Evolutionary conservation across 2,888 invertebrate genomes (phyloP).

Genomic region (Thera obeliscata): DNA sequence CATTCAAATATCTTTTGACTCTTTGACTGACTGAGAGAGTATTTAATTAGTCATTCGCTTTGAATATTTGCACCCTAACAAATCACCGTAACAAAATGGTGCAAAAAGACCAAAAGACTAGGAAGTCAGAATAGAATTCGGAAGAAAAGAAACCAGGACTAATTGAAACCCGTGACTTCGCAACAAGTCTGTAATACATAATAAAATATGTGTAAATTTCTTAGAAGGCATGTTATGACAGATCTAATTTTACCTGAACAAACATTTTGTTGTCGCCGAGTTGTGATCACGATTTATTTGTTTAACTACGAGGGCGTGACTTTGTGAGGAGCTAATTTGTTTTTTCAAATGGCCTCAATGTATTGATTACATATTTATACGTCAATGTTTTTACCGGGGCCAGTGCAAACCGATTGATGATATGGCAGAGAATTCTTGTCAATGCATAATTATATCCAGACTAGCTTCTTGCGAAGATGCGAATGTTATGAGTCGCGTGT

Average conservation of each 20-base stretch:
- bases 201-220: constrained; percentile 27
- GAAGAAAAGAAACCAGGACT: neutral
- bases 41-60: too few relatives aligned
- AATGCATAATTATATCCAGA: too few relatives aligned
- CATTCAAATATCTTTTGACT: too few relatives aligned
- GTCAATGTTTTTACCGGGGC: neutral
- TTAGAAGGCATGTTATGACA: constrained; percentile 14
- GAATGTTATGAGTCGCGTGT: too few relatives aligned
- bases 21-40: too few relatives aligned
- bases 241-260: constrained; percentile 42
- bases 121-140: too few relatives aligned
- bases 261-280: constrained; percentile 31
- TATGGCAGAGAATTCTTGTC: too few relatives aligned
- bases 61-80: too few relatives aligned
- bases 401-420: too few relatives aligned
- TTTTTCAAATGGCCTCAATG: constrained; percentile 11
- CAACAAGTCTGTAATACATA: neutral
- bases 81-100: neutral
- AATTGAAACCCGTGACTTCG: constrained; percentile 10
- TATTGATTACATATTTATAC: neutral
- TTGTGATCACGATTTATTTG: constrained; percentile 38
- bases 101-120: neutral
- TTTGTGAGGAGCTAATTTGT: constrained; percentile 4
- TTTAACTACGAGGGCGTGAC: constrained; percentile 28
- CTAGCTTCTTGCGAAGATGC: too few relatives aligned